phyloP scores from a whole-genome alignment of 2,113 vertebrate genomes.

The Psephotus haematonotus region DNA sequence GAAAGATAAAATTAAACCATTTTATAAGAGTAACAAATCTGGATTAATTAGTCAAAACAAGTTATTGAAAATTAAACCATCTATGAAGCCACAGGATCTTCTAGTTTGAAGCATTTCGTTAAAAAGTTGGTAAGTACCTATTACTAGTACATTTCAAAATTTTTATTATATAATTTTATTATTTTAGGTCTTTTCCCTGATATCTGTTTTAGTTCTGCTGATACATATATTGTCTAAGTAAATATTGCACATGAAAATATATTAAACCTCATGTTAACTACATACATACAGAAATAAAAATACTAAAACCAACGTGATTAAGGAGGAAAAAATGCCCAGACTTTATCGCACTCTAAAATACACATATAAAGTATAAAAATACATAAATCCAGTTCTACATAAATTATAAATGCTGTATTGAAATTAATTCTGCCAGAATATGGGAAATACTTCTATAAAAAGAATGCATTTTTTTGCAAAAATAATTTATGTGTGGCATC shows the following conservation, averaged over 20 bases:
- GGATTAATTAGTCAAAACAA: neutral
- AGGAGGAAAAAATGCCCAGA: neutral
- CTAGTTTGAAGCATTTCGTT: neutral
- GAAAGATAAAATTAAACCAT: neutral
- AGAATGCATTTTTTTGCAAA: neutral
- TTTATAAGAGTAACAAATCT: neutral
- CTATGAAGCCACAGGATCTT: neutral
- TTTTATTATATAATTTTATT: neutral
- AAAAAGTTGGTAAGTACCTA: neutral
- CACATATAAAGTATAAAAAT: neutral
- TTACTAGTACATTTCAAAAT: neutral
- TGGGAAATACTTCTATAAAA: constrained; percentile 49
- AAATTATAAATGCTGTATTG: neutral
- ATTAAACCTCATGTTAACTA: neutral
- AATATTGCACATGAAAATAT: neutral
- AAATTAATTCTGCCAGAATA: constrained; percentile 4
- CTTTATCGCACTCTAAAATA: neutral
- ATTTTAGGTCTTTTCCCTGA: neutral
- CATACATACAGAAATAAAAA: neutral
- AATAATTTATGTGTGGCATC: constrained; percentile 38
- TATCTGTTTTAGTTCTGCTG: neutral
- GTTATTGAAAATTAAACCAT: neutral
- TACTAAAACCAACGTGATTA: neutral
- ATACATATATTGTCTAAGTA: neutral
- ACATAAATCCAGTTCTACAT: neutral